Evolutionary conservation across 2,797 vertebrate genomes (phyloP).

Genomic region (Chiloscyllium punctatum): DNA sequence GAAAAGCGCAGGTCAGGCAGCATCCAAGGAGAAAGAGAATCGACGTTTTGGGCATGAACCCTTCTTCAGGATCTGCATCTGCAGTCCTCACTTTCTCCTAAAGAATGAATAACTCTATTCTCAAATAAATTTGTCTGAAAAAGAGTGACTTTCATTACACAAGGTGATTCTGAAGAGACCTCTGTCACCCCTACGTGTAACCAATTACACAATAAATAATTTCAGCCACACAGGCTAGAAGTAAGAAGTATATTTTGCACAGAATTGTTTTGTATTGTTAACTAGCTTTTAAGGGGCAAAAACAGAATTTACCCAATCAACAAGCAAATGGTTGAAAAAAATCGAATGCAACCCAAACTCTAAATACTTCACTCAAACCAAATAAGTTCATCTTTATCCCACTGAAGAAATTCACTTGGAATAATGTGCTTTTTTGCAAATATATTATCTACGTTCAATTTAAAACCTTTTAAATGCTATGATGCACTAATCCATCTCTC

Average conservation of each 20-base stretch:
- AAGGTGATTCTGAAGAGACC: not conserved
- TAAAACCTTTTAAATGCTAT: too few relatives aligned
- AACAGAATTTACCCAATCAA: not conserved
- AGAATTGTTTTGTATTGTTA: not conserved
- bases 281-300: not conserved
- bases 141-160: not conserved
- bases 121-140: too few relatives aligned
- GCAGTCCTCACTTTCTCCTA: too few relatives aligned
- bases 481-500: not conserved
- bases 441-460: too few relatives aligned
- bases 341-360: not conserved
- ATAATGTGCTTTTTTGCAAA: not conserved
- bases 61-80: too few relatives aligned
- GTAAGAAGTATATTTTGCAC: not conserved
- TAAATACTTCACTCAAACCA: not conserved
- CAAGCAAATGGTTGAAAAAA: not conserved
- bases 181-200: not conserved
- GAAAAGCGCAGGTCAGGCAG: too few relatives aligned
- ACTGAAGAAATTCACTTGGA: not conserved
- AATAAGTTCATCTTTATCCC: not conserved
- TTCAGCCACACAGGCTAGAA: not conserved
- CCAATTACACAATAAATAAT: not conserved
- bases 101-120: not conserved
- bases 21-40: too few relatives aligned
- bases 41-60: too few relatives aligned